Evolutionary conservation across 2,113 vertebrate genomes (phyloP), one percentile per base, ranked within the genome.

Genomic region (Mandrillus leucophaeus): DNA sequence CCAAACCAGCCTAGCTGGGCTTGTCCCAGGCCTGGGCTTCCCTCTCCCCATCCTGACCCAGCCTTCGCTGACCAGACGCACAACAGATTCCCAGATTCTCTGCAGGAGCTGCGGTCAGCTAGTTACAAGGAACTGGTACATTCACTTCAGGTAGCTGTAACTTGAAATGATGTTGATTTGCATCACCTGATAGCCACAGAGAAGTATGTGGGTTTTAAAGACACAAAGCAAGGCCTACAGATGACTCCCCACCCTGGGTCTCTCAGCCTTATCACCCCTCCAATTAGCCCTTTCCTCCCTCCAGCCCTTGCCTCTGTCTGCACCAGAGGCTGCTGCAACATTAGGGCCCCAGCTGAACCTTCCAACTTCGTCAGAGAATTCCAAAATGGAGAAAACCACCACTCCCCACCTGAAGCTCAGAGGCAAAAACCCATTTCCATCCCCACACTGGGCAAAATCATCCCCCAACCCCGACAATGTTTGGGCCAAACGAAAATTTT

Each of bases 261-360:
- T 79, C 35, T 50, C 52, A 3, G 43, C 61, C 25, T 45, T 20
- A 6, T 32, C 32, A 1, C 23, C 10, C 22, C 45, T 16, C n/a
- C 32, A n/a, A 0, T 1, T 0, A 1, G 0, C 22, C 48, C 23
- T 8, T 6, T 25, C 27, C 30, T 43, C 16, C 52, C 66, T 45
- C 6, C 57, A 40, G 43, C 1, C 50, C 17, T 18, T n/a, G 27
- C 61, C 72, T 55, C 57, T 40, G 12, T 50, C 83, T 59, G 61
- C 73, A 75, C 57, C 32, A 22, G 5, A 82, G 22, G 25, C 66
- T 22, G 4, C 78, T 16, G 35, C 66, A 38, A 22, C 14, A 11
- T 20, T 14, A 14, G 2, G 4, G 59, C 59, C 59, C 50, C 45
- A 48, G 20, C 30, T 43, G 16, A 4, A 2, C 61, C 75, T 82